These are phyloP conservation scores for Premnoplex brunnescens DNA, from an alignment of 2,797 vertebrate species.

Conservation along the genomic window DNA sequence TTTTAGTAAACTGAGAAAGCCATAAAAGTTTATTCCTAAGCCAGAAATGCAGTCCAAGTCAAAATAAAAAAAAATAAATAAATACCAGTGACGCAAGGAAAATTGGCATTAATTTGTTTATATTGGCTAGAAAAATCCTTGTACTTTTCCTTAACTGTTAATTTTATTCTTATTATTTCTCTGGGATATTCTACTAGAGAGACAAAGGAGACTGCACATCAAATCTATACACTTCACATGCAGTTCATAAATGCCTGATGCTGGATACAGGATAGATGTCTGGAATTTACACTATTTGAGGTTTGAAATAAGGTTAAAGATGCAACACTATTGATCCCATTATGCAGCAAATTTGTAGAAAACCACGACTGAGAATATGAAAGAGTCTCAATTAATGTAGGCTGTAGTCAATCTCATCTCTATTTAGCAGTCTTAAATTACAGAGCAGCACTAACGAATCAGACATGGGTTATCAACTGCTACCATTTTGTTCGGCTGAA, in stretches of 20 bases:
- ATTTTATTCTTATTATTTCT: not conserved
- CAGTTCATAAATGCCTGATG: not conserved
- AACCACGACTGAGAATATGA: not conserved
- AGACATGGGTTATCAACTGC: not conserved
- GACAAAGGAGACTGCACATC: not conserved
- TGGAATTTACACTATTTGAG: not conserved
- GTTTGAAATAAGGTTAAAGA: not conserved
- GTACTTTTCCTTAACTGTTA: not conserved
- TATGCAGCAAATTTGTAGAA: not conserved
- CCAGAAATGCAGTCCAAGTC: not conserved
- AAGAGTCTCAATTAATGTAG: not conserved
- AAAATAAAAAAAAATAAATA: not conserved
- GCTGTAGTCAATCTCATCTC: not conserved
- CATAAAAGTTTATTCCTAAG: not conserved
- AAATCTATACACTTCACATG: not conserved
- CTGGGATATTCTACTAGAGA: not conserved
- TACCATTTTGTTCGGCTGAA: conserved; percentile 6
- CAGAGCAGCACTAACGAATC: not conserved
- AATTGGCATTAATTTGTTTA: not conserved
- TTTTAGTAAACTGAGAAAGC: not conserved
- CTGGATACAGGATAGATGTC: not conserved
- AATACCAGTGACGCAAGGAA: not conserved
- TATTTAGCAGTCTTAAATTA: not conserved
- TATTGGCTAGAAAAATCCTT: not conserved
- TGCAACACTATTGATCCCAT: not conserved